Evolutionary conservation across 2,797 vertebrate genomes (phyloP).

Genomic region (Bradypodion ventrale): DNA sequence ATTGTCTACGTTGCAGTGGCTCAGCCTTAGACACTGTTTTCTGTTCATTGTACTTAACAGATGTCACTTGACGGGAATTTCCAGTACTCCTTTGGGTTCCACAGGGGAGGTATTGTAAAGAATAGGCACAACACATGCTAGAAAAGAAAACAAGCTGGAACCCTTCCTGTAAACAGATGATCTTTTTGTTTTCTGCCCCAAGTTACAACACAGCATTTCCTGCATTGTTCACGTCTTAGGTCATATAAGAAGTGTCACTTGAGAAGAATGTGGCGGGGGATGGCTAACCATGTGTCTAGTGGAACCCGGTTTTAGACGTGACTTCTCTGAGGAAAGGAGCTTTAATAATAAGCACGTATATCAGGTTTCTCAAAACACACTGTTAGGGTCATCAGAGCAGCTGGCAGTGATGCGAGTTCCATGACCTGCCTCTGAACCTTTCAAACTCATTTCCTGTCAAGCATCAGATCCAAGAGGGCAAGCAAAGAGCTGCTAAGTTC

Average conservation of each 20-base stretch:
- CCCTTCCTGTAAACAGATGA: slow-evolving; percentile 62
- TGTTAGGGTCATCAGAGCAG: slow-evolving; percentile 79
- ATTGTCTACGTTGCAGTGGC: too few species aligned
- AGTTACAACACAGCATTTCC: slow-evolving; percentile 70
- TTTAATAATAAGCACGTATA: slow-evolving; percentile 76
- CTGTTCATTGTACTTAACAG: slow-evolving; percentile 44
- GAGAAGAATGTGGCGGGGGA: slow-evolving; percentile 62
- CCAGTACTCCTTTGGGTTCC: slow-evolving; percentile 49
- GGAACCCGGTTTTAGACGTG: slow-evolving; percentile 64
- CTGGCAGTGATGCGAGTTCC: slow-evolving; percentile 74
- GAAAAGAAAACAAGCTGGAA: slow-evolving; percentile 62
- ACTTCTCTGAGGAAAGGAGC: slow-evolving; percentile 65
- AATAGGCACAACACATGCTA: slow-evolving; percentile 62
- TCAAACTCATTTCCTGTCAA: slow-evolving; percentile 82
- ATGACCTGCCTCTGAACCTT: slow-evolving; percentile 74
- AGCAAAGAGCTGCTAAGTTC: slow-evolving; percentile 69
- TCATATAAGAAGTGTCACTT: slow-evolving; percentile 68
- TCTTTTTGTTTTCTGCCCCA: slow-evolving; percentile 55
- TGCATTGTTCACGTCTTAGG: slow-evolving; percentile 63
- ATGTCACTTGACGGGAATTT: slow-evolving; percentile 37
- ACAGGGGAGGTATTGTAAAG: slow-evolving; percentile 47
- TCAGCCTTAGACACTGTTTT: slow-evolving; percentile 15
- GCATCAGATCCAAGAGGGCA: slow-evolving; percentile 74
- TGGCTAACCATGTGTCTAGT: slow-evolving; percentile 55
- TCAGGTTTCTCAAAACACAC: slow-evolving; percentile 80